Conservation (phyloP, 2,888 invertebrate genomes). For the Mongoloraphidia duomilia region DNA sequence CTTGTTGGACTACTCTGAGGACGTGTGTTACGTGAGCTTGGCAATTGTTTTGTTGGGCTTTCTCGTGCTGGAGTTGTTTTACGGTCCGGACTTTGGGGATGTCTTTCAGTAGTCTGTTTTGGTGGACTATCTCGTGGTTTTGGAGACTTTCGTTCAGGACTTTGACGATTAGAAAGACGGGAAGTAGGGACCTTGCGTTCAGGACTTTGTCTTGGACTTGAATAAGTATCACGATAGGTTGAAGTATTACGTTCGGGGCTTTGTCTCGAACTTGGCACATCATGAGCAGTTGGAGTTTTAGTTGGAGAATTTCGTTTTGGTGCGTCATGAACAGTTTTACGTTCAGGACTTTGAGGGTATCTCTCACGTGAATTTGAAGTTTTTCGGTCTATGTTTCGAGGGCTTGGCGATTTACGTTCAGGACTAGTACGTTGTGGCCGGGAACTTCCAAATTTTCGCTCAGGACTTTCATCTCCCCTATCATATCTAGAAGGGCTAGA, state of each 20-base stretch:
- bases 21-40: slow-evolving; percentile 23
- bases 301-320: no score
- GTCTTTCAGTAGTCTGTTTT: slow-evolving; percentile 9
- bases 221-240: slow-evolving; percentile 13
- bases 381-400: no score
- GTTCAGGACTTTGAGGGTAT: slow-evolving; percentile 8
- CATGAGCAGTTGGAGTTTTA: no score
- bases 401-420: no score
- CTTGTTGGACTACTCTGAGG: slow-evolving; percentile 39
- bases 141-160: slow-evolving; percentile 22
- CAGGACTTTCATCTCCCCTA: slow-evolving; percentile 16
- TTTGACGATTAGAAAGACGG: slow-evolving; percentile 18
- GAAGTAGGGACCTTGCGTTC: neutral
- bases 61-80: no score
- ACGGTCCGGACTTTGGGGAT: neutral
- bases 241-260: neutral
- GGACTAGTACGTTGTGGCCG: no score
- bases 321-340: neutral
- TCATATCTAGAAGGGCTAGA: slow-evolving; percentile 18
- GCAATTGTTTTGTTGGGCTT: no score
- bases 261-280: neutral
- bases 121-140: slow-evolving; percentile 7
- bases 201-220: slow-evolving; percentile 18
- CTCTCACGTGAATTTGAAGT: no score
- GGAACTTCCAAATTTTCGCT: slow-evolving; percentile 9